Percentiles rank a stretch among this genome's conserved stretches.
Evolutionary conservation across 1,140 invertebrate species (phyloP).

Genomic region (Andrena cerasifolii): DNA sequence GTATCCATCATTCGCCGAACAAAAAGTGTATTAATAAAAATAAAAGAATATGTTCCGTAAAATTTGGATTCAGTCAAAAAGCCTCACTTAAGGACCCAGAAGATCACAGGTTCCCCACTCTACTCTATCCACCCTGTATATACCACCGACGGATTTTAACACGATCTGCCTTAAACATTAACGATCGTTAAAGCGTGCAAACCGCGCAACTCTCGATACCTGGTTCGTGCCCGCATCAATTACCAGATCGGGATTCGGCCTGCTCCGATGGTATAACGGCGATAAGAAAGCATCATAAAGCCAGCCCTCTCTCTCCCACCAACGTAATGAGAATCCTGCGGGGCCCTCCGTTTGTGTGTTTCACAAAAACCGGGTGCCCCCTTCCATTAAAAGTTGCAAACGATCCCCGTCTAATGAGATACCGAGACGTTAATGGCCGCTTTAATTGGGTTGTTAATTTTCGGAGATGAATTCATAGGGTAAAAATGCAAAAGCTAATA

Average conservation of each 20-base stretch:
- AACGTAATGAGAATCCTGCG: constrained; percentile 70
- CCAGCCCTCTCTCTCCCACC: constrained; percentile 33
- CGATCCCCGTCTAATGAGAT: constrained; percentile 76
- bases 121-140: too few relatives aligned
- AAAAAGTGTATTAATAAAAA: too few relatives aligned
- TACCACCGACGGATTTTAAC: too few relatives aligned
- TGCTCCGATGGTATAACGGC: constrained; percentile 27
- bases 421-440: constrained; percentile 75
- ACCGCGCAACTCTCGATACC: not conserved
- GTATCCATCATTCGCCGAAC: too few relatives aligned
- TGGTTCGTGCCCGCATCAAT: not conserved
- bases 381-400: constrained; percentile 74
- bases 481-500: constrained; percentile 78
- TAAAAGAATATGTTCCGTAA: too few relatives aligned
- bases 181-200: not conserved
- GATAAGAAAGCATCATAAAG: constrained; percentile 69
- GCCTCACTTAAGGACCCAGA: too few relatives aligned
- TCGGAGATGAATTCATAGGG: constrained; percentile 78
- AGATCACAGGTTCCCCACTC: too few relatives aligned
- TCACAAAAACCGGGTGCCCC: constrained; percentile 67
- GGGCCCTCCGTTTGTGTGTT: constrained; percentile 46
- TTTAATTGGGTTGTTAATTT: constrained; percentile 80
- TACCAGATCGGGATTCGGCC: constrained; percentile 21
- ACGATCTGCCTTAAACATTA: not conserved
- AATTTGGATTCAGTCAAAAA: too few relatives aligned